Evolutionary conservation across 2,113 vertebrate species (phyloP).

Genomic region (Trematocara variabile): DNA sequence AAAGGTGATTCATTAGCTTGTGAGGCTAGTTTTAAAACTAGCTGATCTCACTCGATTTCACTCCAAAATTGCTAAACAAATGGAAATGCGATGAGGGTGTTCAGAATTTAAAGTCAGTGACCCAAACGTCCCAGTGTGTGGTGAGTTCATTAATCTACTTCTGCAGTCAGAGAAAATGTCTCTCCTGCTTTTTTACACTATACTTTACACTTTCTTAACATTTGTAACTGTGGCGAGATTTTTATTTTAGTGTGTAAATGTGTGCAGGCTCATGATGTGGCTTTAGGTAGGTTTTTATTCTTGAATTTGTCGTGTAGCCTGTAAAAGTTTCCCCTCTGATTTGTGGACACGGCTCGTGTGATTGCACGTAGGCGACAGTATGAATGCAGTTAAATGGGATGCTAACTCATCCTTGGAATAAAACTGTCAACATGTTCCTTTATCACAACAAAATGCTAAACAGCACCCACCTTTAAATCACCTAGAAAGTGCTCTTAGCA

Average conservation of each 20-base stretch:
- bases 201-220: not conserved
- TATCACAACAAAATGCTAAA: not conserved
- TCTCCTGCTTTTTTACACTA: not conserved
- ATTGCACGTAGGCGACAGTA: not conserved
- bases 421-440: not conserved
- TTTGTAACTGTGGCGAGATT: not conserved
- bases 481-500: not conserved
- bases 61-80: not conserved
- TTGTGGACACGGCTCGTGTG: not conserved
- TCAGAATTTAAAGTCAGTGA: not conserved
- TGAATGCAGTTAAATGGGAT: not conserved
- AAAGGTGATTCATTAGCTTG: not conserved
- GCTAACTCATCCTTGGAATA: not conserved
- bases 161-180: not conserved
- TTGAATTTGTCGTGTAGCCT: not conserved
- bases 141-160: not conserved
- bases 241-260: not conserved
- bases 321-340: not conserved
- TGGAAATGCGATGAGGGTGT: not conserved
- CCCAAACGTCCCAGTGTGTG: not conserved
- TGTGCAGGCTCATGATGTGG: not conserved
- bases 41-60: not conserved
- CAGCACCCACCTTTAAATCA: not conserved
- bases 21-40: not conserved
- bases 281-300: fast-evolving